Base-by-base conservation (phyloP, 2,888 invertebrate species). In the Horisme vitalbata region DNA sequence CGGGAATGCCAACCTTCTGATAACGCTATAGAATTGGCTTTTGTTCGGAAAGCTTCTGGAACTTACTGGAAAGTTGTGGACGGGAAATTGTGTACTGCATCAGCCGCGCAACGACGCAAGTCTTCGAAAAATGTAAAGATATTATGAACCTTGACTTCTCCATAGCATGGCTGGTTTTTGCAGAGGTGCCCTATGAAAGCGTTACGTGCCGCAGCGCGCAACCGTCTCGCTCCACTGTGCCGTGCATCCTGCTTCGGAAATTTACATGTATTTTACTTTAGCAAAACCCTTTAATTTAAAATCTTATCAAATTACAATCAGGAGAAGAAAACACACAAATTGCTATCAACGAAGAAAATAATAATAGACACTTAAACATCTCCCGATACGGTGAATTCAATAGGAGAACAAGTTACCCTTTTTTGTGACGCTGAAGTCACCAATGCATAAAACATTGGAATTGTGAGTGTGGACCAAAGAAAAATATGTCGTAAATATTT, bases 141-240 rank as follows among this genome's bases (percentile, higher is more conserved):
- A 52, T 27, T 37, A 11, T 30, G 20, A 12, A 45, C 48, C 28
- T 33, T 60, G 21, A 46, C 18, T 3, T 8, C 24, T n/a, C 35
- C 21, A 33, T 9, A 0, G 39, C 14, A 44, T 12, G 10, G 36
- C 28, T 18, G 15, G 35, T 47, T 46, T 56, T 62, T 59, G 51
- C 46, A 56, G 45, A 57, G 50, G 57, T 51, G 60, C 41, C 49
- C 53, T 63, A 71, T 65, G 59, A 58, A 67, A 73, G 72, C 68
- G 73, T 80, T 80, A 78, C 70, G 71, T 59, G 73, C 81, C 68
- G 52, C 79, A 71, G 78, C 73, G 83, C 88, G 79, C 83, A 82
- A 82, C 87, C 78, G 89, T 86, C 79, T 80, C 86, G 89, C 86
- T 88, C 81, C 84, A 83, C 71, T 83, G 87, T 86, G 63, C 76